Conservation (phyloP, 2,888 invertebrate genomes). For the Callimorpha dominula region DNA sequence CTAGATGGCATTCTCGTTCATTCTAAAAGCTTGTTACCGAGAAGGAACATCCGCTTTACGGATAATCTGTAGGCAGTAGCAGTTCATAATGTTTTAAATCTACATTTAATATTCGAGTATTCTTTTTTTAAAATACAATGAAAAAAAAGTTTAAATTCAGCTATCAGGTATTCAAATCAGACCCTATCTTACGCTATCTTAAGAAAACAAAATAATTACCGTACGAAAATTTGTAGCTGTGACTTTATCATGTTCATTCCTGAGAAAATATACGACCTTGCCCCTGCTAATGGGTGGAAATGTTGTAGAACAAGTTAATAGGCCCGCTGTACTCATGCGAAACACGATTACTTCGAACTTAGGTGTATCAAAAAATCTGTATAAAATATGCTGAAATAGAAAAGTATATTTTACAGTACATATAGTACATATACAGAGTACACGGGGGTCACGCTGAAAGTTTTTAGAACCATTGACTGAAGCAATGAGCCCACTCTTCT, state of each 20-base stretch:
- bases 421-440: neutral
- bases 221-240: constrained; percentile 86
- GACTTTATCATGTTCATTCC: constrained; percentile 88
- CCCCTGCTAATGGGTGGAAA: constrained; percentile 88
- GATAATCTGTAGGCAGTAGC: neutral
- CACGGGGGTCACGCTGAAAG: no score
- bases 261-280: constrained; percentile 93
- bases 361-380: constrained; percentile 72
- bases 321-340: constrained; percentile 87
- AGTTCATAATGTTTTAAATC: no score
- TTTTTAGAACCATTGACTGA: no score
- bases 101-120: no score
- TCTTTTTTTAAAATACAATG: no score
- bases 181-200: no score
- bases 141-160: no score
- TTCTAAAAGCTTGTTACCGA: neutral
- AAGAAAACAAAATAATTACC: constrained; percentile 50
- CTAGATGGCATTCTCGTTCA: neutral
- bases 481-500: no score
- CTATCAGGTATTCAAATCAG: no score
- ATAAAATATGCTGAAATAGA: constrained; percentile 71
- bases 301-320: constrained; percentile 88
- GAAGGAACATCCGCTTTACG: neutral
- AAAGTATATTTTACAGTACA: constrained; percentile 1
- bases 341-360: constrained; percentile 85